Evolutionary conservation across 2,113 vertebrate genomes (phyloP).

Genomic region (Crypturellus undulatus): DNA sequence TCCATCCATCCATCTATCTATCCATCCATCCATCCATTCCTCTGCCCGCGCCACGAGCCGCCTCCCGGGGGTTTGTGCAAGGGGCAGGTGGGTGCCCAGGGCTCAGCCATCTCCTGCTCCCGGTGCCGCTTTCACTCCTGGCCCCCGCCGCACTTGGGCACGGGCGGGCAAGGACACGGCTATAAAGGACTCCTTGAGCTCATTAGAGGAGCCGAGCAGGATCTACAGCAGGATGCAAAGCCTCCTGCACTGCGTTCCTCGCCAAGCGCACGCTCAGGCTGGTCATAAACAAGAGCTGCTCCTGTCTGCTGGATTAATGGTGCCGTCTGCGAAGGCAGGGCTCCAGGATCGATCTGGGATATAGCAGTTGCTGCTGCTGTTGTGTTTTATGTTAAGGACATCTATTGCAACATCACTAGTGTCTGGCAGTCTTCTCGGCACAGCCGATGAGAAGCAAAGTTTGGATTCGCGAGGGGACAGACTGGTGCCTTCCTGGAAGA

Average conservation of each 20-base stretch:
- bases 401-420: background rate
- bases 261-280: background rate
- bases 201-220: slow-evolving; percentile 26
- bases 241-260: background rate
- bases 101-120: background rate
- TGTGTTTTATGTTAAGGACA: background rate
- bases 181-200: slow-evolving; percentile 11
- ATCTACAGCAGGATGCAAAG: slow-evolving; percentile 10
- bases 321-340: background rate
- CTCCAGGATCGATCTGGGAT: accelerated
- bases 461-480: background rate
- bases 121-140: slow-evolving; percentile 9
- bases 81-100: background rate
- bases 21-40: no score
- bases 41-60: background rate
- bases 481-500: background rate
- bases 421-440: background rate
- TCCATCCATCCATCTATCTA: no score
- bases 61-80: background rate
- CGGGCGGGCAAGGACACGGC: background rate
- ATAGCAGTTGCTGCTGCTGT: background rate
- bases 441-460: background rate
- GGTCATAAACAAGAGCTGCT: background rate
- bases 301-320: slow-evolving; percentile 23
- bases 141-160: background rate